These are phyloP conservation scores for Cyprinodon variegatus DNA, from an alignment of 2,113 vertebrate genomes.

Conservation along the genomic window DNA sequence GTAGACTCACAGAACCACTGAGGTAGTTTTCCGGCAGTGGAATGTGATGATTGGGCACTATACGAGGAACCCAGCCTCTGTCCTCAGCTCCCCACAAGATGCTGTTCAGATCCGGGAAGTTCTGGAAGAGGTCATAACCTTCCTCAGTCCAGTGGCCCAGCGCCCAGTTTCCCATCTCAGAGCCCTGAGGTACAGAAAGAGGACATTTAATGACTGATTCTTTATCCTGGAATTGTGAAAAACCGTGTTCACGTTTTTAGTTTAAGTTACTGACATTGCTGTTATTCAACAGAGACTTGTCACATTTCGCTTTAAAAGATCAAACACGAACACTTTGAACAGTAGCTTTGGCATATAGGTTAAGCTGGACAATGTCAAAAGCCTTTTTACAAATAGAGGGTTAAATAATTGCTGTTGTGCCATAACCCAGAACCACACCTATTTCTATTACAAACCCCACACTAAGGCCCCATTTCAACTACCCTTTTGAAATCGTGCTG, in stretches of 20 bases:
- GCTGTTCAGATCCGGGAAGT: conserved; percentile 93
- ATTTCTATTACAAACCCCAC: no score
- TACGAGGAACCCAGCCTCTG: conserved; percentile 86
- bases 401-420: conserved; percentile 35
- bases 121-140: conserved; percentile 95
- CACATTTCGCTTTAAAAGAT: not conserved
- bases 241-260: no score
- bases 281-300: no score
- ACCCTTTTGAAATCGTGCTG: not conserved
- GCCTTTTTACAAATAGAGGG: not conserved
- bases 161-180: conserved; percentile 94
- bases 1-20: conserved; percentile 78
- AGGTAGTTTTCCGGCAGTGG: conserved; percentile 87
- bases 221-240: not conserved
- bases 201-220: not conserved
- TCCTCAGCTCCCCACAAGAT: conserved; percentile 92
- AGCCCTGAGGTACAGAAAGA: conserved; percentile 80
- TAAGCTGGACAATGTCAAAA: not conserved
- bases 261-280: no score
- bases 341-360: not conserved
- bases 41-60: conserved; percentile 89
- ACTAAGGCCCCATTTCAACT: no score
- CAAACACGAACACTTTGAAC: not conserved
- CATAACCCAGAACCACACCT: conserved; percentile 15
- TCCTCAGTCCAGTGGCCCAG: conserved; percentile 95